Base-by-base conservation (phyloP, 2,888 invertebrate genomes). In the Blera fallax region DNA sequence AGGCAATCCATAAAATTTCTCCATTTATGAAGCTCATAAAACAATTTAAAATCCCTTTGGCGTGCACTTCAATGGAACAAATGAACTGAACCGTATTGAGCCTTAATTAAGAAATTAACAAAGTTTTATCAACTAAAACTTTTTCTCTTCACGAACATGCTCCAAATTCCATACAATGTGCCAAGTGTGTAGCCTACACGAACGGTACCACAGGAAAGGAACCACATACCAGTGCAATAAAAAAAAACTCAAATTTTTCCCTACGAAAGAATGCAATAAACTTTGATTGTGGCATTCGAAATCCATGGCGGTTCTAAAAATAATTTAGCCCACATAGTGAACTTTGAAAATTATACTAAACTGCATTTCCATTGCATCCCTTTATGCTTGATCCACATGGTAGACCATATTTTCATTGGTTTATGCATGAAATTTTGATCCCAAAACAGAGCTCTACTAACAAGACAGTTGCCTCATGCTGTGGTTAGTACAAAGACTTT, bases 201-300 rank as follows among this genome's bases (percentile, higher is more conserved):
- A 70, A 16, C 14, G 52, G 24, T 52, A 70, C 64, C 77, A 65
- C 58, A 40, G 27, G 24, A 81, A 77, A 70, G 64, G 14, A 77
- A 72, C 72, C 58, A 72, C 65, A 50, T 48, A 65, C 11, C 40
- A 52, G 58, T 58, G 48, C 43, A 78, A 54, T 62, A 34, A 78
- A 52, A 69, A 60, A 48, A 45, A 37, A 58, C 40, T 56, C 58
- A 45, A 67, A 72, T 79, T 67, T 52, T 76, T 52, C 70, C 58
- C 50, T 74, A 45, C n/a, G 8, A 74, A 76, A 52, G 84, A 84
- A 84, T 84, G 84, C 84, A 65, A 80, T 84, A 84, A 84, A 84
- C 69, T 84, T 60, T 70, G 74, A 65, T 65, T 70, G 84, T 50
- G 67, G 73, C 45, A 69, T 84, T 65, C 16, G 74, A 56, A 80